A percentile compares a stretch with the other conserved stretches of the same genome.
Conservation (phyloP, 2,888 invertebrate species). For the Hydrotaea cyrtoneurina region DNA sequence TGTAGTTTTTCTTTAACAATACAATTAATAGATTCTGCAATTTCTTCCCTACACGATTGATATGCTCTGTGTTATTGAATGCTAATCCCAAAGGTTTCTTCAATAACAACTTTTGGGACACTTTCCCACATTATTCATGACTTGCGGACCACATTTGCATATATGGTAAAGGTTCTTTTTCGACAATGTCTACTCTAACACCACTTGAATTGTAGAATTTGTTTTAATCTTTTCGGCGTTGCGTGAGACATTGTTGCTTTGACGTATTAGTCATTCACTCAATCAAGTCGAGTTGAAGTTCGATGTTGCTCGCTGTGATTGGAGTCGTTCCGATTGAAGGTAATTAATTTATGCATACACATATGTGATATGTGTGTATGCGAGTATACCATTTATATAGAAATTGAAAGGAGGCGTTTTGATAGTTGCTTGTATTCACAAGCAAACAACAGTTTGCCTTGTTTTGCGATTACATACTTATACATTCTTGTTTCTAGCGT, state of each 20-base stretch:
- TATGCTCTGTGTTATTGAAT: too few relatives aligned
- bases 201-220: neutral
- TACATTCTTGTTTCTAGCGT: neutral
- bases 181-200: neutral
- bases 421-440: neutral
- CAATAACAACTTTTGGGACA: too few relatives aligned
- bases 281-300: conserved; percentile 14
- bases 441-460: neutral
- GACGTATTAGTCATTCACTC: conserved; percentile 54
- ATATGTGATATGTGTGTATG: neutral
- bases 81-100: too few relatives aligned
- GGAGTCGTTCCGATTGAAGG: conserved; percentile 34
- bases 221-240: neutral
- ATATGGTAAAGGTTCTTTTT: conserved; percentile 19
- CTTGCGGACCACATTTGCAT: neutral
- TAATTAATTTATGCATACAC: conserved; percentile 66
- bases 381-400: conserved; percentile 31
- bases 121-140: neutral
- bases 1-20: too few relatives aligned
- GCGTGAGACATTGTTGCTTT: neutral
- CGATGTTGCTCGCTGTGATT: conserved; percentile 34
- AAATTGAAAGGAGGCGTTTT: conserved; percentile 62
- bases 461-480: neutral
- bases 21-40: too few relatives aligned
- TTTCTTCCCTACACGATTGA: too few relatives aligned